Evolutionary conservation across 2,113 vertebrate genomes (phyloP).

Genomic region (Coregonus clupeaformis): DNA sequence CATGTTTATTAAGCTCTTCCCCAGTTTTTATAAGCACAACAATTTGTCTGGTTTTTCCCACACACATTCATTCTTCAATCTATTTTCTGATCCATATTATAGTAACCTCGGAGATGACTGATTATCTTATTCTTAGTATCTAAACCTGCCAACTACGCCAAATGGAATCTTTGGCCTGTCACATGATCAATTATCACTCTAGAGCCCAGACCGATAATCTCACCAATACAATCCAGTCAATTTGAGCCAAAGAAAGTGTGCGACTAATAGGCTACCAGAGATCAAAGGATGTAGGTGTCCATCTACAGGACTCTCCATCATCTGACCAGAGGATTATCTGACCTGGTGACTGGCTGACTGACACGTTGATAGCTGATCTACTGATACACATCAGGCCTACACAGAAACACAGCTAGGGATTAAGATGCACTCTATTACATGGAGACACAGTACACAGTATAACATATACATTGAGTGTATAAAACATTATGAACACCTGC

Average conservation of each 20-base stretch:
- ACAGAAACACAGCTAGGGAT: no score
- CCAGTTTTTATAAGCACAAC: background rate
- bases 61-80: slow-evolving; percentile 21
- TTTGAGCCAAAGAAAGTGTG: slow-evolving; percentile 39
- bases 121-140: no score
- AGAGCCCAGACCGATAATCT: slow-evolving; percentile 33
- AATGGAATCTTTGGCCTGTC: background rate
- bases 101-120: no score
- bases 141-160: no score
- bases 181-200: background rate
- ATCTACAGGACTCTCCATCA: slow-evolving; percentile 60
- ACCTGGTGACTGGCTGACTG: slow-evolving; percentile 60
- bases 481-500: no score
- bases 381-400: background rate
- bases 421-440: no score
- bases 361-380: no score
- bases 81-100: no score
- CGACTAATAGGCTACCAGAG: slow-evolving; percentile 38
- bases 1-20: background rate
- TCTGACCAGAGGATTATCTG: slow-evolving; percentile 65
- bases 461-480: no score
- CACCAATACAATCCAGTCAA: slow-evolving; percentile 33
- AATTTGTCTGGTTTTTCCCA: background rate
- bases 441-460: no score
- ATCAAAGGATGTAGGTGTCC: slow-evolving; percentile 42